A percentile compares a stretch with the other conserved stretches of the same genome.
Evolutionary conservation across 2,888 invertebrate species (phyloP).

Genomic region (Crocallis elinguaria): DNA sequence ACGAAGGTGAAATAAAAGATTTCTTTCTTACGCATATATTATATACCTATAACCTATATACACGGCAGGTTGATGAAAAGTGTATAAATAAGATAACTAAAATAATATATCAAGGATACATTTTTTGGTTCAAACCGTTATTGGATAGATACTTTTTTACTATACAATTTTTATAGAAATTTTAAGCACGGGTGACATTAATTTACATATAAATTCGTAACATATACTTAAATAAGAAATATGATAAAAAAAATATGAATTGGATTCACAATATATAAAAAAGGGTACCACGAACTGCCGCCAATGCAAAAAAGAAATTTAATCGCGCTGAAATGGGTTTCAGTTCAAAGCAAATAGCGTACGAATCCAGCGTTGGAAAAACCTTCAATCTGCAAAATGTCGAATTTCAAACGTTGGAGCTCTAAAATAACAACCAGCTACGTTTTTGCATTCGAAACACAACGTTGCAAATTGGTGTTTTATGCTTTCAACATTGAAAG

Average conservation of each 20-base stretch:
- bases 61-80: no score
- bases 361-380: slow-evolving; percentile 12
- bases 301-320: not conserved
- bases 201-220: not conserved
- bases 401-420: not conserved
- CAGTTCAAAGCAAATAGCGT: not conserved
- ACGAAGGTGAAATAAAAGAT: no score
- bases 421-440: slow-evolving; percentile 2
- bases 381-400: slow-evolving; percentile 2
- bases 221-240: no score
- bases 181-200: no score
- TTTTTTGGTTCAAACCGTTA: no score
- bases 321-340: not conserved
- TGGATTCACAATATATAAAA: not conserved
- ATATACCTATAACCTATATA: no score
- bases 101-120: no score
- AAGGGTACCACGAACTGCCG: not conserved
- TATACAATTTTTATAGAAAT: no score
- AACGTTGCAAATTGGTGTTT: not conserved
- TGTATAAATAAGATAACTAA: no score
- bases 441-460: slow-evolving; percentile 1
- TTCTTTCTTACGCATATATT: no score
- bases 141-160: no score
- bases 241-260: no score
- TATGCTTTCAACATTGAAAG: not conserved